These are phyloP conservation scores for Tetheella fluctuosa DNA, from an alignment of 2,888 invertebrate genomes.

Conservation along the genomic window DNA sequence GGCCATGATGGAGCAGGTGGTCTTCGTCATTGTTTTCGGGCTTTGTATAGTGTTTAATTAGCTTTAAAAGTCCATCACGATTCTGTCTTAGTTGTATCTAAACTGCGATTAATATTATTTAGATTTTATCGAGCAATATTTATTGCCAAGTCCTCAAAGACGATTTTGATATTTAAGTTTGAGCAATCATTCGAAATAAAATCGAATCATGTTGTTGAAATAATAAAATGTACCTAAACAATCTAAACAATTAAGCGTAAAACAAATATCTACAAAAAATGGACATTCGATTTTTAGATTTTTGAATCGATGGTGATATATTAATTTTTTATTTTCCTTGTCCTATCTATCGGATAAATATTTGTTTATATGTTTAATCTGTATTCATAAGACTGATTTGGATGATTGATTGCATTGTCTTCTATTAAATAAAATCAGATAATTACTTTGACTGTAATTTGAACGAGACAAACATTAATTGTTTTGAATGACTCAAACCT, in stretches of 20 bases:
- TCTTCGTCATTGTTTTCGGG: constrained; percentile 11
- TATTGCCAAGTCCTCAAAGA: neutral
- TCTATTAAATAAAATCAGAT: neutral
- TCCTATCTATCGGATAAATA: neutral
- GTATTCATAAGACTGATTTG: neutral
- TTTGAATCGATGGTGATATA: neutral
- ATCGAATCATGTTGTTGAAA: neutral
- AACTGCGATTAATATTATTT: neutral
- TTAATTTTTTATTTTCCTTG: neutral
- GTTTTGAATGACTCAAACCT: neutral
- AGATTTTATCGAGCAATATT: constrained; percentile 1
- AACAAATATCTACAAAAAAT: neutral
- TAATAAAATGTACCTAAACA: neutral
- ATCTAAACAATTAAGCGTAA: neutral
- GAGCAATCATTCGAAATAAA: neutral
- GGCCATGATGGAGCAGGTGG: constrained; percentile 31
- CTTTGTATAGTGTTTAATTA: constrained; percentile 8
- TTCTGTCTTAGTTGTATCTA: neutral
- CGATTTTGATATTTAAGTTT: neutral
- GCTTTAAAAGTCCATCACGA: neutral
- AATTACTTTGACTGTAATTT: neutral
- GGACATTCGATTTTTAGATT: neutral
- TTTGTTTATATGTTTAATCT: neutral
- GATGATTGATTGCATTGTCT: constrained; percentile 1
- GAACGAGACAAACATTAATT: neutral